Evolutionary conservation across 2,797 vertebrate genomes (phyloP).

Genomic region (Thunnus albacares): DNA sequence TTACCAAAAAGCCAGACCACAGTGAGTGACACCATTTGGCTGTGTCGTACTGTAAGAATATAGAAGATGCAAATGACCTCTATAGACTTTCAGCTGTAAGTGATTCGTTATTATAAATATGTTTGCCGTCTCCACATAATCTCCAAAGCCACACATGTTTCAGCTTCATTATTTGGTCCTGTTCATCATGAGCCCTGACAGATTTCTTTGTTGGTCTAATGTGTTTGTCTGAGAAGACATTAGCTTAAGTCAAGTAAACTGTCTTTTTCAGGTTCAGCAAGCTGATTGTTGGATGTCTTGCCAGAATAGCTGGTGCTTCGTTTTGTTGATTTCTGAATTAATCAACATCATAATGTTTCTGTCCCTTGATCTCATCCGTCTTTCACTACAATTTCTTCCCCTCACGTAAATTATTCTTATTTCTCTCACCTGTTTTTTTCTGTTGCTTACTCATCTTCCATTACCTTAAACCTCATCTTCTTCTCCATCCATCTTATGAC

Average conservation of each 20-base stretch:
- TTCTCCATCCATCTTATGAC: constrained; percentile 2
- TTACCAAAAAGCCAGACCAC: neutral
- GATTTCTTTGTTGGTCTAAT: neutral
- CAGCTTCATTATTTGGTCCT: neutral
- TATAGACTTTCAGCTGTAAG: neutral
- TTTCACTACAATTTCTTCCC: neutral
- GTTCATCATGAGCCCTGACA: neutral
- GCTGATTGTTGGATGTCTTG: constrained; percentile 11
- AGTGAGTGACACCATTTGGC: too few relatives aligned
- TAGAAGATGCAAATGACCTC: neutral
- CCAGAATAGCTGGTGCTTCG: constrained; percentile 9
- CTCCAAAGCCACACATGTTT: constrained; percentile 1
- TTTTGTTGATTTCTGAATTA: constrained; percentile 20
- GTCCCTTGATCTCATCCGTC: neutral
- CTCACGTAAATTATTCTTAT: neutral
- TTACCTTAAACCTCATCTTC: constrained; percentile 8
- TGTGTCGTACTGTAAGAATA: too few relatives aligned
- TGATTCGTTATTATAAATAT: neutral
- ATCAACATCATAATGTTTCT: constrained; percentile 12
- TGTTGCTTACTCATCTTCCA: neutral
- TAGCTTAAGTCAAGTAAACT: constrained; percentile 5
- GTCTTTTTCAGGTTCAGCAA: constrained; percentile 5
- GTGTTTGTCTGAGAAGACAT: constrained; percentile 16
- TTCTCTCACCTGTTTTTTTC: neutral
- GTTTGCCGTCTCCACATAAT: neutral